Conservation (phyloP, 2,797 vertebrate genomes). For the Propithecus perrieri region DNA sequence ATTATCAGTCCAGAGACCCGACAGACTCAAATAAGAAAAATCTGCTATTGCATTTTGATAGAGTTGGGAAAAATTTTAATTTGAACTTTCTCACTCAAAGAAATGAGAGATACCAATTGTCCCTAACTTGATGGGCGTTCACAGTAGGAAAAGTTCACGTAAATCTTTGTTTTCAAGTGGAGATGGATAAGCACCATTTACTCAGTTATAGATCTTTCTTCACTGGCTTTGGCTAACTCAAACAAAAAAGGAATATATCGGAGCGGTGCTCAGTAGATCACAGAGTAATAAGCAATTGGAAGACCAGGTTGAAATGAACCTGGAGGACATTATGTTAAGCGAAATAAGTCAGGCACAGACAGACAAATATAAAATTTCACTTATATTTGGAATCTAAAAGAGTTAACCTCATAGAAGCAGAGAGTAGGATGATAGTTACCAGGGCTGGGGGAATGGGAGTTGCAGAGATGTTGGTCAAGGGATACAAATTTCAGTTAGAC, state of each 20-base stretch:
- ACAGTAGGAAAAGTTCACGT: background rate
- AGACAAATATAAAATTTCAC: background rate
- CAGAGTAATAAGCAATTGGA: background rate
- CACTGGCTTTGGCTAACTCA: background rate
- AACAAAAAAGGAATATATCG: background rate
- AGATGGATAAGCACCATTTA: background rate
- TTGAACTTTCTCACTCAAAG: background rate
- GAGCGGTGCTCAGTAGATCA: background rate
- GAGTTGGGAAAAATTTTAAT: background rate
- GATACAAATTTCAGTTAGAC: background rate
- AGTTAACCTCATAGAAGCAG: background rate
- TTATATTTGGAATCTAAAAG: background rate
- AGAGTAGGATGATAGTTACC: background rate
- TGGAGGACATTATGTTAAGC: background rate
- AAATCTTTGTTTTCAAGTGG: background rate
- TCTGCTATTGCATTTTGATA: background rate
- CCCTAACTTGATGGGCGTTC: background rate
- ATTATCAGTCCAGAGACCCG: background rate
- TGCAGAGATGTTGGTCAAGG: background rate
- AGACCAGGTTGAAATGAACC: background rate
- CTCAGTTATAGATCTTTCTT: background rate
- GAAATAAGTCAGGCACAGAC: background rate
- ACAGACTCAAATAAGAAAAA: background rate
- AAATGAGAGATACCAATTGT: background rate
- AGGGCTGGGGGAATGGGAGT: background rate